Conservation (phyloP, 2,888 invertebrate species). For the Nymphalis urticae region DNA sequence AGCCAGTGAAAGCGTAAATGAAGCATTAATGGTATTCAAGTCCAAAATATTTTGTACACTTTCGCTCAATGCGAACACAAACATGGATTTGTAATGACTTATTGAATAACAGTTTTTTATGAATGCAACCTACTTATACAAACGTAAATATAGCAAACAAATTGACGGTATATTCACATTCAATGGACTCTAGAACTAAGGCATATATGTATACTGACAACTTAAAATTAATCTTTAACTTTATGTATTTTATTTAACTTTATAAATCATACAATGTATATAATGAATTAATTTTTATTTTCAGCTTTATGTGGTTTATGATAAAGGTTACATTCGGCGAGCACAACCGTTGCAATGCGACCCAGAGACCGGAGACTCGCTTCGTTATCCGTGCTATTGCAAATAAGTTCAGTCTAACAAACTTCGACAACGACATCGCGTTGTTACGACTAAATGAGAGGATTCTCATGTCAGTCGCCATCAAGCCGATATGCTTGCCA, state of each 20-base stretch:
- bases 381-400: slow-evolving; percentile 89
- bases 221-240: too few species aligned
- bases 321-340: slow-evolving; percentile 94
- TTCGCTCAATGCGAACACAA: slow-evolving; percentile 64
- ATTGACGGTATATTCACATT: too few species aligned
- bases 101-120: not conserved
- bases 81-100: slow-evolving; percentile 41
- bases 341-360: slow-evolving; percentile 90
- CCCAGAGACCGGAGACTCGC: slow-evolving; percentile 87
- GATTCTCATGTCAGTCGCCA: slow-evolving; percentile 88
- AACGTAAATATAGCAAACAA: too few species aligned
- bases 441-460: slow-evolving; percentile 89
- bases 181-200: too few species aligned
- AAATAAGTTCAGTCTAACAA: slow-evolving; percentile 91
- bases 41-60: slow-evolving; percentile 64
- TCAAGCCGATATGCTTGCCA: slow-evolving; percentile 92
- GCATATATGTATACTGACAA: too few species aligned
- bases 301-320: slow-evolving; percentile 95
- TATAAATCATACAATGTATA: not conserved
- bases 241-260: too few species aligned
- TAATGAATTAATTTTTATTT: slow-evolving; percentile 44
- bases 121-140: not conserved
- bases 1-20: slow-evolving; percentile 72
- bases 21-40: slow-evolving; percentile 66
- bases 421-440: slow-evolving; percentile 94